Conservation (phyloP, 2,113 vertebrate species). For the Stigmatopora argus region DNA sequence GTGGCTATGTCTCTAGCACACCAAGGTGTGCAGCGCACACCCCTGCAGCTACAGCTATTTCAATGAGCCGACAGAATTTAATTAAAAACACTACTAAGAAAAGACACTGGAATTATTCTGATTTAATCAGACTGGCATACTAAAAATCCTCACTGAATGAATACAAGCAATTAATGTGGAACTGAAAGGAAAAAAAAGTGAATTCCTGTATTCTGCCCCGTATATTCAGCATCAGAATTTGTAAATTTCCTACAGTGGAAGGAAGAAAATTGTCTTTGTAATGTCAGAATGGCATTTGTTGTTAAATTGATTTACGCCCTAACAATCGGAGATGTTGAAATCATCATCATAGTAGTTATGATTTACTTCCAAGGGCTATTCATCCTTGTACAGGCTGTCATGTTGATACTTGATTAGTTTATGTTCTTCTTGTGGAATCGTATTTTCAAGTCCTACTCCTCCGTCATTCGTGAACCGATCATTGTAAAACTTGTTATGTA, state of each 20-base stretch:
- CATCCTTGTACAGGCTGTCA: no score
- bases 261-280: background rate
- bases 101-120: conserved; percentile 29
- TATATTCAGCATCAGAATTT: conserved; percentile 15
- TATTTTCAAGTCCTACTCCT: no score
- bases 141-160: conserved; percentile 22
- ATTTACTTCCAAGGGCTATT: no score
- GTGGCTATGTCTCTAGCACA: conserved; percentile 42
- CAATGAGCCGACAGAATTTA: conserved; percentile 39
- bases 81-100: conserved; percentile 43
- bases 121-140: conserved; percentile 41
- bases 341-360: no score
- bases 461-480: no score
- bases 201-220: conserved; percentile 25
- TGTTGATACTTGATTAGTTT: no score
- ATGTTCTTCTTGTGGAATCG: no score
- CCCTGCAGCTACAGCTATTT: conserved; percentile 23
- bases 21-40: conserved; percentile 44
- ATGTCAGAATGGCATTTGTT: background rate
- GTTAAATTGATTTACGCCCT: no score
- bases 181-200: conserved; percentile 42
- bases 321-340: background rate
- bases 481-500: no score
- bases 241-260: background rate
- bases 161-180: conserved; percentile 45